Base-by-base conservation (phyloP, 1,140 invertebrate species). In the Diorhabda sublineata region DNA sequence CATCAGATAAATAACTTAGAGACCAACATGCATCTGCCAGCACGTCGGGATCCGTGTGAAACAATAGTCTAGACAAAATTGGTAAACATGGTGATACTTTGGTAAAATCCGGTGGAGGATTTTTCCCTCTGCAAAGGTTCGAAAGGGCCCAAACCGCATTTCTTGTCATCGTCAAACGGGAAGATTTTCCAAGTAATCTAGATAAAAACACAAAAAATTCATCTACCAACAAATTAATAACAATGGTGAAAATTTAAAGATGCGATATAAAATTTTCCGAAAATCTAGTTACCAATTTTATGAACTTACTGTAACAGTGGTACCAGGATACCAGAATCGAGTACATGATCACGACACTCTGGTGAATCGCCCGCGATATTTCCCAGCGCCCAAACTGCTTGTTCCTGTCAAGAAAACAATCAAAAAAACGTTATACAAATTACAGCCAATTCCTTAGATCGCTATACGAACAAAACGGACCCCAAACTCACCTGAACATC, bases 141-240 rank as follows among this genome's bases (percentile, higher is more conserved):
- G 95, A 98, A 45, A 99, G 81, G 69, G 95, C 94, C 97, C 97
- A 98, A 4, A 98, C 96, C n/a, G 95, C 95, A 84, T 99, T 99
- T 69, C 96, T 88, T 45, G 90, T 94, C 94, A 98, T 96, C 3
- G 96, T 93, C 69, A 98, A 82, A 74, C 92, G 88, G 42, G 87
- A 88, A 11, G 89, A 87, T 83, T 93, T 95, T 73, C 90, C 91
- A 68, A 98, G 83, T 59, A 97, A 86, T 76, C 94, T 96, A 76
- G 63, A 84, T 83, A 70, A 8, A 64, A 6, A 64, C 2, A 6
- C 7, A 42, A 42, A 4, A 59, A 58, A 61, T 59, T 11, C 26
- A 26, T 26, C 26, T 26, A 26, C 26, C 26, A 26, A 26, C 26
- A 26, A 26, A 26, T 26, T 26, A 26, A 26, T 26, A 26, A 26